Evolutionary conservation across 2,797 vertebrate species (phyloP).

Genomic region (Neosilurus hyrtlii): DNA sequence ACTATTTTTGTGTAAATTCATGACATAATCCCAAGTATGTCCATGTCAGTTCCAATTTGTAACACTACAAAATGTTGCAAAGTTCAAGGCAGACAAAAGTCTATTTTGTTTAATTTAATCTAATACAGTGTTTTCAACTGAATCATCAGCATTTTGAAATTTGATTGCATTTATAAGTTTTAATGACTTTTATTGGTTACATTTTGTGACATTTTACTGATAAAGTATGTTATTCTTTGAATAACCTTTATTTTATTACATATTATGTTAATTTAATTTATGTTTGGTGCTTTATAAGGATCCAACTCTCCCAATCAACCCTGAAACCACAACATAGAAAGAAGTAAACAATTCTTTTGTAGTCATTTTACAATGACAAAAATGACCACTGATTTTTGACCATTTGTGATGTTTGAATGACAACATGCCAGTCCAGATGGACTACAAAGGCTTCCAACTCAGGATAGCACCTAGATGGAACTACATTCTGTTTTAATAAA

Average conservation of each 20-base stretch:
- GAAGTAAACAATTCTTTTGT: constrained; percentile 10
- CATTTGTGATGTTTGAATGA: constrained; percentile 68
- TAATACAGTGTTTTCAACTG: not conserved
- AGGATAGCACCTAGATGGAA: constrained; percentile 70
- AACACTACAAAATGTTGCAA: not conserved
- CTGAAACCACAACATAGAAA: constrained; percentile 21
- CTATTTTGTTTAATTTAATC: too few species aligned
- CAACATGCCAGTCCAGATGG: constrained; percentile 75
- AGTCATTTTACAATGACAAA: constrained; percentile 70
- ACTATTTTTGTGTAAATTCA: not conserved
- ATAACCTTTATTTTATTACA: not conserved
- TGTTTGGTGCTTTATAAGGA: constrained; percentile 23
- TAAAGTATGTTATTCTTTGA: not conserved
- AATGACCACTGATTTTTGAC: constrained; percentile 63
- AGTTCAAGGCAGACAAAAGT: not conserved
- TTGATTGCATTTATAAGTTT: not conserved
- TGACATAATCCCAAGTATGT: not conserved
- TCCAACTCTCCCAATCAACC: constrained; percentile 16
- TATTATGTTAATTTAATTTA: not conserved
- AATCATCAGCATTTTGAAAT: not conserved
- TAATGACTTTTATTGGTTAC: constrained; percentile 3
- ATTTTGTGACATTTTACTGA: not conserved
- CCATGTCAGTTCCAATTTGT: not conserved
- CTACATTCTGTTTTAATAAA: constrained; percentile 81
- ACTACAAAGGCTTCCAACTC: constrained; percentile 64